Evolutionary conservation across 1,140 invertebrate genomes (phyloP).

Genomic region (Eubasilissa regina): DNA sequence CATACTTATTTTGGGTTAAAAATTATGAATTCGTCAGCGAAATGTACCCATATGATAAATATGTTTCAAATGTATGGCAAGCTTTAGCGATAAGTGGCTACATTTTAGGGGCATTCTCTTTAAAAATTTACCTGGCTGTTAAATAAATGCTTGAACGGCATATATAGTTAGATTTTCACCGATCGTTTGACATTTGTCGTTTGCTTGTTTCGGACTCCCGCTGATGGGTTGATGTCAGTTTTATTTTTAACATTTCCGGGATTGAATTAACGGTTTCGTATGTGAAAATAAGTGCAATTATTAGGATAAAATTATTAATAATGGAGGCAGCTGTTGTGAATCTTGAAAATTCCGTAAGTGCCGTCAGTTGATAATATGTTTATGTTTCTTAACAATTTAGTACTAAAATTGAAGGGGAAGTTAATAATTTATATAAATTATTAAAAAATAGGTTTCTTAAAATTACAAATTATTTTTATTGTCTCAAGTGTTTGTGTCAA

Average conservation of each 20-base stretch:
- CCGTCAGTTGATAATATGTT: constrained; percentile 10
- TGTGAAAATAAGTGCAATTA: constrained; percentile 51
- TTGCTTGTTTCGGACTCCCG: constrained; percentile 2
- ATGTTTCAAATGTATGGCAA: not conserved
- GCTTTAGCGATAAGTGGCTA: no score
- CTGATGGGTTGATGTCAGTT: constrained; percentile 23
- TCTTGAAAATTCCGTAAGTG: constrained; percentile 57
- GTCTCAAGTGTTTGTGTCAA: no score
- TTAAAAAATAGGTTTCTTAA: no score
- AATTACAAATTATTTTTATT: no score
- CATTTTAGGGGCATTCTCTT: not conserved
- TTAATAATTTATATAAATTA: no score
- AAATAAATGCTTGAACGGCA: not conserved
- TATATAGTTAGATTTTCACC: not conserved
- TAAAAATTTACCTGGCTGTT: not conserved
- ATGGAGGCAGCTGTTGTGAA: constrained; percentile 59
- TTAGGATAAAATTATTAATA: constrained; percentile 36
- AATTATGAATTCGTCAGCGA: no score
- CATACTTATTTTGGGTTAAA: no score
- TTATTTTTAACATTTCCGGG: constrained; percentile 45
- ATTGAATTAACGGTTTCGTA: constrained; percentile 27
- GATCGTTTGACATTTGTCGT: constrained; percentile 25
- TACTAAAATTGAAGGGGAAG: no score
- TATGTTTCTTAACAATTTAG: constrained; percentile 6
- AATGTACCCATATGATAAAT: no score